Percentiles rank a stretch among this genome's conserved stretches.
Evolutionary conservation across 2,113 vertebrate genomes (phyloP).

Genomic region (Phylloscopus trochiloides): DNA sequence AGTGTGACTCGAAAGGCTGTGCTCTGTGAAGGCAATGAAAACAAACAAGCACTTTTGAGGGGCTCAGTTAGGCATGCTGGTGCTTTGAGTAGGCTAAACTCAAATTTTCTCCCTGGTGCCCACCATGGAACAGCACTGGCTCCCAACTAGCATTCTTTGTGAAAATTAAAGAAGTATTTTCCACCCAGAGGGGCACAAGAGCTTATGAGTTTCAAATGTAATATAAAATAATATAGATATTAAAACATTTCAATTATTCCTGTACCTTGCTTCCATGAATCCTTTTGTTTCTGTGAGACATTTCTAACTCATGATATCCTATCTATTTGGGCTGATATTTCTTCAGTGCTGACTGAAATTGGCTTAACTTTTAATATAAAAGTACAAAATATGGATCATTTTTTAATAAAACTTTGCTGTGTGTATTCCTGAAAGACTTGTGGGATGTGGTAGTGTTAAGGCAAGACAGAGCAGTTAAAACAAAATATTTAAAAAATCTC

Average conservation of each 20-base stretch:
- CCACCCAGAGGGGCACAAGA: not conserved
- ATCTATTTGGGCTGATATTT: not conserved
- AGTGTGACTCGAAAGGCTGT: not conserved
- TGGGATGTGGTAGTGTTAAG: not conserved
- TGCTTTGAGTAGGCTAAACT: not conserved
- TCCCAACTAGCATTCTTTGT: not conserved
- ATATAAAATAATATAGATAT: not conserved
- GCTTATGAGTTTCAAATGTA: not conserved
- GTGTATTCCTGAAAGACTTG: not conserved
- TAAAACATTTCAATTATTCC: not conserved
- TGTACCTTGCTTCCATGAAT: not conserved
- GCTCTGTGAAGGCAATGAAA: not conserved
- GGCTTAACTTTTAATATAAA: not conserved
- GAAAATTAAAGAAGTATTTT: not conserved
- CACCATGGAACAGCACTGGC: rapidly evolving
- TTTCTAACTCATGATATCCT: not conserved
- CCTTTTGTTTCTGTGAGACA: not conserved
- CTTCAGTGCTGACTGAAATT: not conserved
- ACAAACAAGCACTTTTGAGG: not conserved
- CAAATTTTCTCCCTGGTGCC: not conserved
- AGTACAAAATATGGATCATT: not conserved
- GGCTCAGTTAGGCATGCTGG: not conserved
- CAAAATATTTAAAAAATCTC: not conserved
- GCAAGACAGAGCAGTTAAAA: not conserved
- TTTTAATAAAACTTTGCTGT: slow-evolving; percentile 21